Base-by-base conservation (phyloP, 2,797 vertebrate species). In the Liparis tanakae region DNA sequence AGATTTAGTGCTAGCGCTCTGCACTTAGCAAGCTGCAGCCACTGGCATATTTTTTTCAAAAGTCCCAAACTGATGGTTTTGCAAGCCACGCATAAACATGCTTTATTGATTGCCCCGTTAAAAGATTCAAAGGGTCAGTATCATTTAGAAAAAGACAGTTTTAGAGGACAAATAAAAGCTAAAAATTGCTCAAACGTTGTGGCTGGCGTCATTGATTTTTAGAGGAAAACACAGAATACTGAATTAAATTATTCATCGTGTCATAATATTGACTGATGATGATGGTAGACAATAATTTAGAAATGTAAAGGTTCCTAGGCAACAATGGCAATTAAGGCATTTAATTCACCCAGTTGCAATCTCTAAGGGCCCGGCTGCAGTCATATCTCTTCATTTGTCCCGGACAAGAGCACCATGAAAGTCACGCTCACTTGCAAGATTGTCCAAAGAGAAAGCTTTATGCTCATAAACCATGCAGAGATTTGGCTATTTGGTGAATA, bases 21-120 rank as follows among this genome's bases (percentile, higher is more conserved):
- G 94, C 96, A 97, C 96, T 97, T 97, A 97, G 97, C 96, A 96
- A 97, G 96, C 96, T 96, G 96, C 96, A 97, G 96, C 95, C 95
- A 94, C 96, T 95, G 96, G 96, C 96, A 96, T 95, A 95, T 97
- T 96, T 96, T 96, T 96, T 95, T 94, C 94, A 92, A 92, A 96
- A 97, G 95, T 97, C 96, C 96, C 95, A 97, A 98, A 98, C 96
- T 96, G 97, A 97, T 96, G 96, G 96, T 96, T 98, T 96, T 96
- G 96, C 96, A 96, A 96, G 97, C 95, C 94, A 94, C 94, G 95
- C 97, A 97, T 97, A 98, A 98, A 97, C 96, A 97, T 95, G 94
- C 94, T 96, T 98, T 98, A 99, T 98, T 97, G 97, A 98, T 97
- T 96, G 95, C 94, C 95, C 96, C 97, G 96, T 97, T 96, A 97